Conservation (phyloP, 37 sponge, comb jelly and placozoan species). For the Haliclona indistincta region DNA sequence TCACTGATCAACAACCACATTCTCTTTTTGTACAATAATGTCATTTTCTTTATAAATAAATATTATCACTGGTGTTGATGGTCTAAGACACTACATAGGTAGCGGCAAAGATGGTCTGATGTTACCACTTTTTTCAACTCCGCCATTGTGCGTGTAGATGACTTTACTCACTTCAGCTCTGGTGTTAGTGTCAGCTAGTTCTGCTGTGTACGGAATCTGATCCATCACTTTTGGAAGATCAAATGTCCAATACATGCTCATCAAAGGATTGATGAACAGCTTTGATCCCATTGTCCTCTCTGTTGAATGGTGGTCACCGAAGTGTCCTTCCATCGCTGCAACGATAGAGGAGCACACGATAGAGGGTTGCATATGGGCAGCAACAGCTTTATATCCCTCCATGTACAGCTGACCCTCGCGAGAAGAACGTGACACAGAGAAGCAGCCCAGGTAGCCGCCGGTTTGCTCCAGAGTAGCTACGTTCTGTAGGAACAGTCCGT, state of each 20-base stretch:
- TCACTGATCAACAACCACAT: not conserved
- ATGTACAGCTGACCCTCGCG: conserved; percentile 54
- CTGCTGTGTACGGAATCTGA: conserved; percentile 49
- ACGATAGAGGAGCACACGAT: conserved; percentile 76
- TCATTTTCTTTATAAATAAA: not conserved
- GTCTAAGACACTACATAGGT: conserved; percentile 52
- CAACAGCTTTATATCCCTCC: conserved; percentile 59
- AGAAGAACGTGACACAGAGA: conserved; percentile 59
- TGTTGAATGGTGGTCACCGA: conserved; percentile 64
- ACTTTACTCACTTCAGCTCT: conserved; percentile 24
- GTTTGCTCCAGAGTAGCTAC: conserved; percentile 48
- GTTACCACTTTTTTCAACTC: not conserved
- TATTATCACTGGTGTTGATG: not conserved
- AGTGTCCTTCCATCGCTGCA: conserved; percentile 61
- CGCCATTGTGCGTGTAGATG: conserved; percentile 30
- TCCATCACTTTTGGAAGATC: conserved; percentile 28
- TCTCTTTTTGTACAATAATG: not conserved
- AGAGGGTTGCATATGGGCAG: conserved; percentile 58
- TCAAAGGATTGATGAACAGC: conserved; percentile 77
- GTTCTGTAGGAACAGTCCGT: conserved; percentile 74
- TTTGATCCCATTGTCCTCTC: conserved; percentile 52
- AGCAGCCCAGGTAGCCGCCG: conserved; percentile 59
- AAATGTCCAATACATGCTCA: conserved; percentile 75
- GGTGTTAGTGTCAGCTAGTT: conserved; percentile 23
- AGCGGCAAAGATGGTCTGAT: conserved; percentile 39